Base-by-base conservation (phyloP, 2,113 vertebrate species). In the Bos indicus region DNA sequence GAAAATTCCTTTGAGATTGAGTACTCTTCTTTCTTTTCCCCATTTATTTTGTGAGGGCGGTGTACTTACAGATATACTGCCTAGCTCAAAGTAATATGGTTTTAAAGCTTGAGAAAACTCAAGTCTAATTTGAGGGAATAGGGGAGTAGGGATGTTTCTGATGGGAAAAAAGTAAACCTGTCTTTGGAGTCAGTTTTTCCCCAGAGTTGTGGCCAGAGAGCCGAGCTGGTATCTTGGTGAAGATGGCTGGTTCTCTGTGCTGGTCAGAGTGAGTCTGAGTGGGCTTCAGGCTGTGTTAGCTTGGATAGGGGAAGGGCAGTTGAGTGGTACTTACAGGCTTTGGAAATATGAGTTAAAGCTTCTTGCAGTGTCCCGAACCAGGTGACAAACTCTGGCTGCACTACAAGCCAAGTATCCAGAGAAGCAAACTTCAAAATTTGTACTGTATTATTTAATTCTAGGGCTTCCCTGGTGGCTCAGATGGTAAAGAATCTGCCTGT, bases 31-130 rank as follows among this genome's bases (percentile, higher is more conserved):
- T 62, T 59, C 7, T 77, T 87, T 67, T 30, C 21, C 7, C 40
- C 46, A 86, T 81, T 91, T 74, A 54, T 96, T 94, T 89, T 77
- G 13, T n/a, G 36, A 64, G 26, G 74, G 48, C 48, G 85, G 4
- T 80, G 6, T 60, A 12, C 12, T 84, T 83, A 25, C 40, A 90
- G 33, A 7, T 90, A 30, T 51, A 15, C n/a, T 43, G 43, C 25
- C 51, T 88, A 46, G 30, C 5, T 67, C 67, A 83, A 88, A 82
- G 67, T 57, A 95, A 36, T 25, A n/a, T 85, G 12, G 11, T 91
- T 96, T 93, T 64, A 74, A 92, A 96, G 40, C 60, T 83, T 95
- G 83, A 93, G 78, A 96, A 83, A 54, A 57, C 67, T 59, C n/a
- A 85, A 77, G 10, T 52, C 36, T 52, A 71, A 88, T 96, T 88